Evolutionary conservation across 2,113 vertebrate species (phyloP).

Genomic region (Siniperca knerii): DNA sequence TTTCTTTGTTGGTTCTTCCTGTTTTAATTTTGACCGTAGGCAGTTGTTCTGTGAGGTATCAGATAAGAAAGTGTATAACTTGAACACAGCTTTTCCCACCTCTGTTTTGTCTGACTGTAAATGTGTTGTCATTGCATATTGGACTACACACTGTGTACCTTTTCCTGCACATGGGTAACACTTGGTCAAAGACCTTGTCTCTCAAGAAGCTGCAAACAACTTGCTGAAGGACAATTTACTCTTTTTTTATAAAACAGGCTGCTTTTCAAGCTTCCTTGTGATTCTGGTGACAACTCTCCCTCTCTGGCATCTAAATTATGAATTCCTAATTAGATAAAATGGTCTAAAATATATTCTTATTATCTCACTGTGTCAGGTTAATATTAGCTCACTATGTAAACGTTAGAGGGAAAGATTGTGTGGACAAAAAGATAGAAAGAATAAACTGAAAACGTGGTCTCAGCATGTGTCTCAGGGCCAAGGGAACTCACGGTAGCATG

Average conservation of each 20-base stretch:
- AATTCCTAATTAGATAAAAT: no score
- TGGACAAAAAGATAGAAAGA: no score
- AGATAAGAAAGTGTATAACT: no score
- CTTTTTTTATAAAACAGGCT: neutral
- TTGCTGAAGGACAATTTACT: neutral
- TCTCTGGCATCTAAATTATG: no score
- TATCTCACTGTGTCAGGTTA: neutral
- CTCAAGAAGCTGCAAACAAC: neutral
- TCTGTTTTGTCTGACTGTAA: neutral
- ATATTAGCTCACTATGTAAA: neutral
- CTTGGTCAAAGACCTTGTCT: neutral
- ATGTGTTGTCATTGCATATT: neutral
- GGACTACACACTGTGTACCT: neutral
- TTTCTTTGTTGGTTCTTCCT: neutral
- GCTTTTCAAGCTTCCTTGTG: neutral
- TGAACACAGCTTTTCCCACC: no score
- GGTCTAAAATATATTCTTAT: neutral
- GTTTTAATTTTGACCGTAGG: neutral
- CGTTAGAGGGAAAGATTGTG: no score
- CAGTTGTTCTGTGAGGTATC: no score
- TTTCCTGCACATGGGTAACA: neutral
- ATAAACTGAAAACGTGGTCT: no score
- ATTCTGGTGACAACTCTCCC: neutral
- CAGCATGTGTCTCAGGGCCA: no score
- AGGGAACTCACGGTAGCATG: no score